phyloP scores from a whole-genome alignment of 1,140 invertebrate species.

The Matsumurasca onukii region DNA sequence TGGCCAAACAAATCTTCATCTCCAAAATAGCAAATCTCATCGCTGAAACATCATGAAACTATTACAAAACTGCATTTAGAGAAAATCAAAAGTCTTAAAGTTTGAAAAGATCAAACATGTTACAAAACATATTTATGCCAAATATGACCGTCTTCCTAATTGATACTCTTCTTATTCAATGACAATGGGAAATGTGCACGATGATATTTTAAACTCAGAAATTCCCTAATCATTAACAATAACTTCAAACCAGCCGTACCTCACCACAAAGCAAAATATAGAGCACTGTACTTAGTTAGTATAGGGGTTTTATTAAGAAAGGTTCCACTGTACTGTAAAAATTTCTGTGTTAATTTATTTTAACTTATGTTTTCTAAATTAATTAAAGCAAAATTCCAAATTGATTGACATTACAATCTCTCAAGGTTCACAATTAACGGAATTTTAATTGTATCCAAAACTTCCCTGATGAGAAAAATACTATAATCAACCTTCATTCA shows the following conservation, averaged over 20 bases:
- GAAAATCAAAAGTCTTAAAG: neutral
- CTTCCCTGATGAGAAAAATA: neutral
- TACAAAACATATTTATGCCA: neutral
- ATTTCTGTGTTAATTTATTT: no score
- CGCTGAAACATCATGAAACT: constrained; percentile 37
- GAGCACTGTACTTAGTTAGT: no score
- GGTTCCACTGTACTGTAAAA: no score
- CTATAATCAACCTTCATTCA: neutral
- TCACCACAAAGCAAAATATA: no score
- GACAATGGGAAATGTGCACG: neutral
- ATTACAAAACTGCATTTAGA: neutral
- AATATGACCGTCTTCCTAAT: neutral
- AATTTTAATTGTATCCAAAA: neutral
- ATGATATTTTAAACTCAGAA: no score
- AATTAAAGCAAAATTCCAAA: no score
- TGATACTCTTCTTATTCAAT: neutral
- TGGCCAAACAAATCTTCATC: constrained; percentile 48
- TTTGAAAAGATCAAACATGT: neutral
- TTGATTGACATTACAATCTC: neutral
- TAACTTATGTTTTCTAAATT: no score
- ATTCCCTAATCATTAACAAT: neutral
- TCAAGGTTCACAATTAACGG: neutral
- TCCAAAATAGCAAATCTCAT: constrained; percentile 55
- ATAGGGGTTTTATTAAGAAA: no score
- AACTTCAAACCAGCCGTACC: no score